phyloP scores from a whole-genome alignment of 2,113 vertebrate genomes.

The Isurus oxyrinchus region DNA sequence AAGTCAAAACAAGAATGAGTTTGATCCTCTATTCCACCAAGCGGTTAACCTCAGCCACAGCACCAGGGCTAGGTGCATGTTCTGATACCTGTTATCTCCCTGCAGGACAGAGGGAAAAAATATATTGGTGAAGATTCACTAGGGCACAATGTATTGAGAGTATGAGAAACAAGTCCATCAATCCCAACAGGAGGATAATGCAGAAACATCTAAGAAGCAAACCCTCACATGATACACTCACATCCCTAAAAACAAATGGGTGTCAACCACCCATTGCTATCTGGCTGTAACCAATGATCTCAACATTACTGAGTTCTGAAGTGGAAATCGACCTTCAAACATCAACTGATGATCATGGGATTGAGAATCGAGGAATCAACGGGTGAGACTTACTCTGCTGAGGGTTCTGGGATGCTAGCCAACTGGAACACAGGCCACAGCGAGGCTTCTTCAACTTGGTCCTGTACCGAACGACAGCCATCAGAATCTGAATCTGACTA shows the following conservation, averaged over 20 bases:
- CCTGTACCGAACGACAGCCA: constrained; percentile 84
- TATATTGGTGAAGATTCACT: background rate
- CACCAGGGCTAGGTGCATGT: background rate
- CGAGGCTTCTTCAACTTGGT: constrained; percentile 71
- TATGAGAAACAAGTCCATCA: background rate
- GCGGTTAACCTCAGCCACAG: background rate
- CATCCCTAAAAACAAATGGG: background rate
- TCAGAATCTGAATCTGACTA: constrained; percentile 69
- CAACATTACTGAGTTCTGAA: background rate
- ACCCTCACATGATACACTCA: background rate
- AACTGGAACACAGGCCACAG: constrained; percentile 80
- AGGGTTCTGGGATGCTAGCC: constrained; percentile 81
- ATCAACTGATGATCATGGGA: background rate
- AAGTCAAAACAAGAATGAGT: background rate
- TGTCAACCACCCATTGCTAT: background rate
- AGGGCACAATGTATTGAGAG: background rate
- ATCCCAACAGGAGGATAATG: background rate
- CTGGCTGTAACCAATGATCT: background rate
- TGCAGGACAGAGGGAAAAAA: background rate
- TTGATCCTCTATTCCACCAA: background rate
- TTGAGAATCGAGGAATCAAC: background rate
- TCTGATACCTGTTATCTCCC: background rate
- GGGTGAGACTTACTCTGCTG: constrained; percentile 54
- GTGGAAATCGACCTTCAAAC: background rate
- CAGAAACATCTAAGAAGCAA: background rate